These are phyloP conservation scores for Oxyruncus cristatus DNA, from an alignment of 2,113 vertebrate species.

Conservation along the genomic window DNA sequence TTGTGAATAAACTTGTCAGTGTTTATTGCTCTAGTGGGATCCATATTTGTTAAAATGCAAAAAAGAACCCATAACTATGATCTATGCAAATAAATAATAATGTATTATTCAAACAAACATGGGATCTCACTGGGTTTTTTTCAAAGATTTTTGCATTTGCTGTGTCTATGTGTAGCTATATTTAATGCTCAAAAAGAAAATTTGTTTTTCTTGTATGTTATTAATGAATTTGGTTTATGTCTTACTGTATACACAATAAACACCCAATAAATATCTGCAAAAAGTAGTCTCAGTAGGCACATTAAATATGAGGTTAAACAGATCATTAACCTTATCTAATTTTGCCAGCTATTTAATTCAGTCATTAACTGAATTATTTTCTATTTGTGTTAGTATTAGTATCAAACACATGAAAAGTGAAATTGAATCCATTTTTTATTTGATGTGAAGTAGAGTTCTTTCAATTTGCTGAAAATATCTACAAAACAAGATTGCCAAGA, in stretches of 20 bases:
- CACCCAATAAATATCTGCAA: background rate
- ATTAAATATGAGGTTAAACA: background rate
- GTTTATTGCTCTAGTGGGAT: background rate
- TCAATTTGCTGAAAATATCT: background rate
- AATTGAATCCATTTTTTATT: background rate
- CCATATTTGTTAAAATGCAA: constrained; percentile 2
- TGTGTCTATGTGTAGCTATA: background rate
- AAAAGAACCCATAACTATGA: background rate
- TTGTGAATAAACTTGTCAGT: background rate
- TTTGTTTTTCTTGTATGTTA: background rate
- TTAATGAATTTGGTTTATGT: background rate
- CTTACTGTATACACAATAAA: background rate
- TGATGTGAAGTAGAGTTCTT: background rate
- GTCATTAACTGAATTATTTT: background rate
- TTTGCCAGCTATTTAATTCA: background rate
- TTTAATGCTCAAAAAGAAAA: background rate
- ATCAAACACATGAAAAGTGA: background rate
- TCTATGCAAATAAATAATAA: background rate
- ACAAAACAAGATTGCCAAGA: background rate
- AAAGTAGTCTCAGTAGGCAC: background rate
- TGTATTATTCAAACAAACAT: background rate
- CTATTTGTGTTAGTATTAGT: background rate
- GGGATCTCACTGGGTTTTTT: background rate
- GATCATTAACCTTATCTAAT: background rate
- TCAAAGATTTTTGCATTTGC: background rate